Evolutionary conservation across 2,888 invertebrate species (phyloP), one percentile per base, ranked within the genome.

Genomic region (Cataglyphis cursor): DNA sequence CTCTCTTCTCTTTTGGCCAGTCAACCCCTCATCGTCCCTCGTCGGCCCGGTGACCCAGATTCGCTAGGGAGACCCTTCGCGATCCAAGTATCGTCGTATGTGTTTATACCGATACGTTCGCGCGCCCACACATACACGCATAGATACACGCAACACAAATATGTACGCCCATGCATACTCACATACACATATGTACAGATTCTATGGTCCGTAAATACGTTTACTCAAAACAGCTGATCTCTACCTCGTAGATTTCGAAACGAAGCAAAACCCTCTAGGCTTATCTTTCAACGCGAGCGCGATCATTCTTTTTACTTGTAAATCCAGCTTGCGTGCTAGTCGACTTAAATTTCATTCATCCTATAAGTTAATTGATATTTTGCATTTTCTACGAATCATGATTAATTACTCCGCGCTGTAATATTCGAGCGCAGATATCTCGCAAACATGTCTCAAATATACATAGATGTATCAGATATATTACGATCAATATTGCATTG

Each of bases 31-130:
- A 91, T 92, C 93, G 88, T 92, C 92, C 93, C 91, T 93, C 93
- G 92, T 93, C 93, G 94, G 92, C 93, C 93, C 92, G 93, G 92
- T 95, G 94, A 95, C 94, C 94, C 92, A 94, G 90, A 94, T 94
- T 90, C 85, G 82, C 87, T 81, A 91, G 87, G 88, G 92, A 90
- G 91, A 91, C 89, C 90, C 91, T 90, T 88, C 87, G 87, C 89
- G 87, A 86, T 88, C 31, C 41, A 21, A 87, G 86, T 90, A 70
- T 70, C 68, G 68, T n/a, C 41, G 78, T 88, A 81, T 84, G 82
- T 85, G 82, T 81, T 68, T 83, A 84, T 84, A 65, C 80, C 68
- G 84, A 86, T 86, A 83, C 83, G 81, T 83, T 31, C 85, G 81
- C 81, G 59, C 41, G 51, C 28, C 41, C 61, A 64, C 72, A 21